These are phyloP conservation scores for Dipus sagitta DNA, from an alignment of 2,797 vertebrate species.

Conservation along the genomic window DNA sequence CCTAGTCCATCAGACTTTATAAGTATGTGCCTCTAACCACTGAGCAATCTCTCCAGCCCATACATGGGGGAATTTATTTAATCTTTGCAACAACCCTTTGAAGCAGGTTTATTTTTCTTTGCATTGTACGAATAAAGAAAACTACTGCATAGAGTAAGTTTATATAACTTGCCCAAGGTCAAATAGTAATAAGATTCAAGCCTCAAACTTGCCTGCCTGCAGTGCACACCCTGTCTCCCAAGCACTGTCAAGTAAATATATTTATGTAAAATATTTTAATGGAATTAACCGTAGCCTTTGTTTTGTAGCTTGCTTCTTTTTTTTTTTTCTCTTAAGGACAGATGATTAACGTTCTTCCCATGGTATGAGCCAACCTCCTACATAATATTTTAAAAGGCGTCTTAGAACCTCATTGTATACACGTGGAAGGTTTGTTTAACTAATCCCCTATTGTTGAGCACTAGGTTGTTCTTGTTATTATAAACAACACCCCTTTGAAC, in stretches of 20 bases:
- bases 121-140: not conserved
- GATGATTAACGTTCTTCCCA: not conserved
- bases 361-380: not conserved
- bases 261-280: not conserved
- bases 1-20: too few relatives aligned
- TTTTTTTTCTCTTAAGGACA: not conserved
- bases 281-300: not conserved
- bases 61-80: not conserved
- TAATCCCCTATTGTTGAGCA: slow-evolving; percentile 62
- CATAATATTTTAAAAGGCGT: slow-evolving; percentile 18
- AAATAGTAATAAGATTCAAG: not conserved
- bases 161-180: not conserved
- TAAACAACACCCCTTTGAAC: slow-evolving; percentile 44
- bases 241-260: not conserved
- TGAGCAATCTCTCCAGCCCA: too few relatives aligned
- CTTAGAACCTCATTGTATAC: slow-evolving; percentile 18
- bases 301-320: not conserved
- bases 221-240: not conserved
- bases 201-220: not conserved
- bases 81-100: not conserved
- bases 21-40: too few relatives aligned
- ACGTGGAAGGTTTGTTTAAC: slow-evolving; percentile 48
- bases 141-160: not conserved
- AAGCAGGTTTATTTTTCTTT: not conserved
- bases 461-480: slow-evolving; percentile 50